Evolutionary conservation across 2,797 vertebrate genomes (phyloP), one percentile per base, ranked within the genome.

Genomic region (Protosalanx chinensis): DNA sequence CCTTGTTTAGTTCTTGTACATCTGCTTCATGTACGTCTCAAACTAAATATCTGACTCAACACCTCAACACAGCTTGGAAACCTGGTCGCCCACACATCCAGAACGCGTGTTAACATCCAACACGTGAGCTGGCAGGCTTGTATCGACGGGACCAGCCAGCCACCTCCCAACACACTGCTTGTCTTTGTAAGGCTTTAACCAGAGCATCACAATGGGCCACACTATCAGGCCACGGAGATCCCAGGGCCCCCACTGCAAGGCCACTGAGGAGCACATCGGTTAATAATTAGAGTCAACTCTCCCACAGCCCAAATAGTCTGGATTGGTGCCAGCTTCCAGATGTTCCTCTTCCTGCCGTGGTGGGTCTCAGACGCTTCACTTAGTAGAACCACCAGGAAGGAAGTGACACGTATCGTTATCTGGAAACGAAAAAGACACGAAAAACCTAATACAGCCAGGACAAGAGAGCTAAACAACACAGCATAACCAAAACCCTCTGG

Each of bases 121-220:
- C 41, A 46, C 41, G 1, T 46, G 41, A 1, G 41, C 41, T 46
- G 10, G 41, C 13, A 7, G 37, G 41, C 10, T 13, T 46, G 41
- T 41, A 41, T 1, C 10, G 41, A 46, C 41, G 3, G 41, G 41
- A 46, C 18, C 51, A 56, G 51, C 18, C 20, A 37, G 32, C 63
- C n/a, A 37, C 53, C 62, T 58, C 60, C 35, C 51, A 74, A 74
- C 67, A 70, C 66, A 64, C 64, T 57, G 61, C 73, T 35, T 49
- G 41, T 10, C 73, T 49, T 65, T 32, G 67, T 74, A 20, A 15
- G 32, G 6, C 13, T 61, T 56, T 56, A 56, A 1, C 18, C 18
- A 56, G 18, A n/a, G 51, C 51, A 56, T 56, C 51, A 16, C 51
- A 56, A 6, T n/a, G 51, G 15, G 5, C 51, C 51, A n/a, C 51